A percentile compares a stretch with the other conserved stretches of the same genome.
Conservation (phyloP, 2,888 invertebrate species). For the Rhyacophila evoluta region DNA sequence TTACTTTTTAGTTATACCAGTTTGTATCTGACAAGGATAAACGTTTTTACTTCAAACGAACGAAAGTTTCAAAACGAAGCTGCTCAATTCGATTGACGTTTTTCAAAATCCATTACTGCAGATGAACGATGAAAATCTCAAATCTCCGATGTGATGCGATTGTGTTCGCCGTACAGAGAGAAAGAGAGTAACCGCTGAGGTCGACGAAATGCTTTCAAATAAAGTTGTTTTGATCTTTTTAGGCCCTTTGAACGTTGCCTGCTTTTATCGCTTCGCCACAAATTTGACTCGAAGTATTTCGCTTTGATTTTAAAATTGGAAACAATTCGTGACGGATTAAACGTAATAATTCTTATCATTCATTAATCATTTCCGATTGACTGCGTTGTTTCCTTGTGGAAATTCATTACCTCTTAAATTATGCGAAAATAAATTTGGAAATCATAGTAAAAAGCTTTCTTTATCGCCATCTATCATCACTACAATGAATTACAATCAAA, state of each 20-base stretch:
- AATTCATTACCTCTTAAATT: too few relatives aligned
- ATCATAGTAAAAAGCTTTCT: too few relatives aligned
- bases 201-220: slow-evolving; percentile 20
- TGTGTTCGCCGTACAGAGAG: not conserved
- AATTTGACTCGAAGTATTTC: not conserved
- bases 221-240: slow-evolving; percentile 27
- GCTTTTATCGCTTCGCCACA: slow-evolving; percentile 6
- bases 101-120: slow-evolving; percentile 41
- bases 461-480: too few relatives aligned
- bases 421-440: too few relatives aligned
- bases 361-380: too few relatives aligned
- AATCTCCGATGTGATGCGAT: slow-evolving; percentile 31
- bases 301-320: not conserved
- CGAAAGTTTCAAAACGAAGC: not conserved
- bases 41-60: not conserved
- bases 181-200: not conserved
- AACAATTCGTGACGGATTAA: not conserved
- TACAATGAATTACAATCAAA: too few relatives aligned
- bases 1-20: not conserved
- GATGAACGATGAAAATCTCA: slow-evolving; percentile 31
- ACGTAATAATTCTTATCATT: not conserved
- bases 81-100: not conserved
- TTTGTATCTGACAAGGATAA: not conserved
- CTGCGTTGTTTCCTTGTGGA: too few relatives aligned
- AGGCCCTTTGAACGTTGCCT: not conserved